Evolutionary conservation across 2,113 vertebrate genomes (phyloP).

Genomic region (Synodontis membranacea): DNA sequence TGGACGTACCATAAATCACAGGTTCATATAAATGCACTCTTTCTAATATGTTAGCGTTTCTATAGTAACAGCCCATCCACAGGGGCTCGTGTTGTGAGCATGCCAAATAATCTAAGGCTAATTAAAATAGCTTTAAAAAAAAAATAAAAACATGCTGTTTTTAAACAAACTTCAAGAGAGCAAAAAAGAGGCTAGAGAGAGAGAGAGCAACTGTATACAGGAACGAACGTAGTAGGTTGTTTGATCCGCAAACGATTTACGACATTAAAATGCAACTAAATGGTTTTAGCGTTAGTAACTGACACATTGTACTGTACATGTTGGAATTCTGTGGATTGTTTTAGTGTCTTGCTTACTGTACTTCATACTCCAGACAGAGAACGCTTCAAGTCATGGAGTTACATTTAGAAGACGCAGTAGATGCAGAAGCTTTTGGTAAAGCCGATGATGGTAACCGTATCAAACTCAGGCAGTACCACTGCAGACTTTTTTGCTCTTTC

Average conservation of each 20-base stretch:
- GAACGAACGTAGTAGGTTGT: not conserved
- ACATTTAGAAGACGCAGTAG: not conserved
- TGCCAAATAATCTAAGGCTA: too few species aligned
- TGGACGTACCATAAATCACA: not conserved
- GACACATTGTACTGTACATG: not conserved
- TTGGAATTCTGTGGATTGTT: not conserved
- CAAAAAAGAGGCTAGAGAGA: not conserved
- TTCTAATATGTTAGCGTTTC: not conserved
- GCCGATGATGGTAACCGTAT: not conserved
- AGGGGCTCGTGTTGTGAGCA: not conserved
- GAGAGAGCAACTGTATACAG: not conserved
- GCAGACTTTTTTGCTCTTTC: constrained; percentile 14
- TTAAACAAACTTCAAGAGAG: not conserved
- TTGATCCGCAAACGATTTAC: not conserved
- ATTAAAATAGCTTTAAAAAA: not conserved
- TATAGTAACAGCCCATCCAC: not conserved
- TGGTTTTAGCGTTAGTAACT: not conserved
- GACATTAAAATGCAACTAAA: not conserved
- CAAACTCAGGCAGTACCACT: not conserved
- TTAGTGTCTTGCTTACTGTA: not conserved
- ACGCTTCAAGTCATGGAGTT: not conserved
- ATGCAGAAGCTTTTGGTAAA: not conserved
- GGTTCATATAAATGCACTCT: not conserved
- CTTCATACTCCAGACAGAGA: not conserved
- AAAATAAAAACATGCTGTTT: not conserved